phyloP scores from a whole-genome alignment of 2,888 invertebrate species.

The Drosophila quinaria region DNA sequence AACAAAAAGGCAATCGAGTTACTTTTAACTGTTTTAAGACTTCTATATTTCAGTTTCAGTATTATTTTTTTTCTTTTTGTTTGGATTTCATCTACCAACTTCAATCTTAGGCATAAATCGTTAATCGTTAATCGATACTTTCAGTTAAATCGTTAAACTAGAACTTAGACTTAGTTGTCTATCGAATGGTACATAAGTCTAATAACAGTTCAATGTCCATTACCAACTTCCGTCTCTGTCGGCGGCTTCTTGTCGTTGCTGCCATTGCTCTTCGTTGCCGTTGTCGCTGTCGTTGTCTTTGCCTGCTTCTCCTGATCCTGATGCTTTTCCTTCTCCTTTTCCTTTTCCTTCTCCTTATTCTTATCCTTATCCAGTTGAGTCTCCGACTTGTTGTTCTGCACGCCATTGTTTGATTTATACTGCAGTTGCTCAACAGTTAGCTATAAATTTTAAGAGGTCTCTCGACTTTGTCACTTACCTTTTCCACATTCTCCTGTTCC shows the following conservation, averaged over 20 bases:
- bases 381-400: constrained; percentile 16
- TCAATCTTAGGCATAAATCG: constrained; percentile 63
- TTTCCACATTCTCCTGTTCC: constrained; percentile 22
- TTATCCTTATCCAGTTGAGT: constrained; percentile 25
- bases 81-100: constrained; percentile 50
- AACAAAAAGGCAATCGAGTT: constrained; percentile 24
- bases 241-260: constrained; percentile 39
- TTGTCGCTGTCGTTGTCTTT: constrained; percentile 21
- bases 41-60: constrained; percentile 50
- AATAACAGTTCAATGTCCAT: constrained; percentile 77
- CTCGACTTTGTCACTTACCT: constrained; percentile 28
- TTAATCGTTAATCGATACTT: constrained; percentile 74
- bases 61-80: not conserved
- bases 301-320: constrained; percentile 27
- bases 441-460: not conserved
- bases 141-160: constrained; percentile 60
- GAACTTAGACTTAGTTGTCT: constrained; percentile 65
- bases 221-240: constrained; percentile 71
- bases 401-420: constrained; percentile 11
- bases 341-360: not conserved
- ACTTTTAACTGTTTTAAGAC: constrained; percentile 23
- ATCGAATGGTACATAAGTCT: constrained; percentile 42
- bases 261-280: constrained; percentile 48
- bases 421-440: not conserved
- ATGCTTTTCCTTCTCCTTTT: constrained; percentile 21